Evolutionary conservation across 2,888 invertebrate species (phyloP).

Genomic region (Helicoverpa assulta): DNA sequence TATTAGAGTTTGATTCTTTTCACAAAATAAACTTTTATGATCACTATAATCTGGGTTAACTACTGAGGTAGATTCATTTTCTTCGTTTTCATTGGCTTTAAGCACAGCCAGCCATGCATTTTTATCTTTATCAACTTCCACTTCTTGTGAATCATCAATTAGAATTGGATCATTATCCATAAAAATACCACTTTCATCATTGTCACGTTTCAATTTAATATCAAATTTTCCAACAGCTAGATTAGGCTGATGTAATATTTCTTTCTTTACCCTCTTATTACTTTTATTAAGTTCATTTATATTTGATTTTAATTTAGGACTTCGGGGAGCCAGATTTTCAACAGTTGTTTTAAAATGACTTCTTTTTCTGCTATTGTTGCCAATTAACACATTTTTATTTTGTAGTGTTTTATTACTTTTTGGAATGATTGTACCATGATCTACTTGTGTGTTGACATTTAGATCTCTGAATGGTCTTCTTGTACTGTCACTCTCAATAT

Average conservation of each 20-base stretch:
- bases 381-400: conserved; percentile 31
- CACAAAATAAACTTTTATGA: conserved; percentile 23
- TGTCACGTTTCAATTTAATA: conserved; percentile 45
- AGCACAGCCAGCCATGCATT: conserved; percentile 78
- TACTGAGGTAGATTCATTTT: conserved; percentile 47
- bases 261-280: conserved; percentile 42
- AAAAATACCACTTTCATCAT: conserved; percentile 80
- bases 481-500: conserved; percentile 65
- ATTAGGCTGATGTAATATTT: conserved; percentile 5
- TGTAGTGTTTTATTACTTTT: conserved; percentile 26
- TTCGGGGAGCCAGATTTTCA: conserved; percentile 15
- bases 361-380: conserved; percentile 58
- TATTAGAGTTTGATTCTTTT: conserved; percentile 7
- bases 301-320: conserved; percentile 19
- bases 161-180: conserved; percentile 76
- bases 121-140: conserved; percentile 79
- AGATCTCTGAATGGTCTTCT: conserved; percentile 81
- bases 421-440: conserved; percentile 4
- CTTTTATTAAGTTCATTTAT: conserved; percentile 3
- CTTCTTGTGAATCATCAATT: conserved; percentile 76
- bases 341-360: conserved; percentile 58
- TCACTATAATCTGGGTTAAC: conserved; percentile 40
- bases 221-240: conserved; percentile 10
- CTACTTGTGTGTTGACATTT: conserved; percentile 70
- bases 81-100: conserved; percentile 70